Percentiles rank a stretch among this genome's conserved stretches.
Conservation (phyloP, 2,888 invertebrate genomes). For the Luperina testacea region DNA sequence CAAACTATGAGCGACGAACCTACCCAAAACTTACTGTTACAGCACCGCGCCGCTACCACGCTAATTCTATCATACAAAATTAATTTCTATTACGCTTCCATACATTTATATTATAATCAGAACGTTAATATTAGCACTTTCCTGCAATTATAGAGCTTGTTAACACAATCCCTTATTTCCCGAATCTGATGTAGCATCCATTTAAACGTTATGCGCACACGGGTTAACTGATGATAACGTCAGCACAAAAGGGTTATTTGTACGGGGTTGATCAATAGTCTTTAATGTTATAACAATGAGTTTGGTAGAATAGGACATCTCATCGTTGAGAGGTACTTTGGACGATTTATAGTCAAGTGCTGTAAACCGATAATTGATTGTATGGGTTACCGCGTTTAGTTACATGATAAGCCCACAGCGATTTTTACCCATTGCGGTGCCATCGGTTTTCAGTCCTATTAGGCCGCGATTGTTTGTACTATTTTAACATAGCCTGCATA, state of each 20-base stretch:
- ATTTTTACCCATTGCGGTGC: neutral
- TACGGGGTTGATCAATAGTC: slow-evolving; percentile 62
- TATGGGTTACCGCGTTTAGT: neutral
- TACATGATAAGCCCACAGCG: neutral
- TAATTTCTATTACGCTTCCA: slow-evolving; percentile 50
- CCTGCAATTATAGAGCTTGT: slow-evolving; percentile 52
- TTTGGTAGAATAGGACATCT: neutral
- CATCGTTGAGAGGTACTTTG: slow-evolving; percentile 2
- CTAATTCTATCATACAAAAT: slow-evolving; percentile 55
- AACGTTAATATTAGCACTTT: slow-evolving; percentile 61
- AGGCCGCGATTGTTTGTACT: neutral
- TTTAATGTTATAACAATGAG: slow-evolving; percentile 48
- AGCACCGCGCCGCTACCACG: neutral
- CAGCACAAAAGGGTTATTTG: slow-evolving; percentile 63
- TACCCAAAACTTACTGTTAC: slow-evolving; percentile 38
- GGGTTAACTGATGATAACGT: slow-evolving; percentile 52
- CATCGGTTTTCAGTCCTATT: neutral
- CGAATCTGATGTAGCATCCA: slow-evolving; percentile 52
- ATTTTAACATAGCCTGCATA: too few species aligned
- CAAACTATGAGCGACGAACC: slow-evolving; percentile 28
- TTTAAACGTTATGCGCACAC: slow-evolving; percentile 55
- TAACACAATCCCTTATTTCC: slow-evolving; percentile 51
- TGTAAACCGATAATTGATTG: slow-evolving; percentile 24
- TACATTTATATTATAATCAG: slow-evolving; percentile 52
- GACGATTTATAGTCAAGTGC: neutral